Base-by-base conservation (phyloP, 1,140 invertebrate species). In the Charaxes varanes region DNA sequence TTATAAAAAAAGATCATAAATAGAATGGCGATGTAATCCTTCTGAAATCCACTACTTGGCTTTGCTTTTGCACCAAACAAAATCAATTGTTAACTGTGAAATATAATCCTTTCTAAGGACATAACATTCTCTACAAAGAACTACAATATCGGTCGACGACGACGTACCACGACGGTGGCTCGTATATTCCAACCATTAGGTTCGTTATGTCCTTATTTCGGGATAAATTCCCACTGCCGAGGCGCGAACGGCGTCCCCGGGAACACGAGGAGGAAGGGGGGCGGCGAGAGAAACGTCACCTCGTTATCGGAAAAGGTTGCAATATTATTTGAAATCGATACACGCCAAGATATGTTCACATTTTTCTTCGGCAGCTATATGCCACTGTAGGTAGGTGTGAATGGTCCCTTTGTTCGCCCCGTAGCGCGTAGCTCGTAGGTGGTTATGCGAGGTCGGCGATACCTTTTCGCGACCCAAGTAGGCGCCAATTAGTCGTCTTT, bases 241-340 rank as follows among this genome's bases (percentile, higher is more conserved):
- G 59, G 56, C 46, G 58, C 70, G 67, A 73, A 57, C 65, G 59
- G 56, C 42, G 38, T n/a, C n/a, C 55, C 53, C 62, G 63, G 61
- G 33, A 22, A 72, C 76, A 76, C 74, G 71, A 69, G 73, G n/a
- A n/a, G n/a, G n/a, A n/a, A n/a, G n/a, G n/a, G n/a, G n/a, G n/a
- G n/a, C n/a, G n/a, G n/a, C n/a, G n/a, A n/a, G n/a, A n/a, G 76
- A 78, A 74, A 74, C 67, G 69, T 76, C 78, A 79, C 73, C 74
- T 80, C 73, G 73, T 82, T 82, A 80, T 80, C 66, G 71, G 61
- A 72, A 78, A 82, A 80, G 67, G 78, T 74, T 82, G 71, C 76
- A 79, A 80, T 78, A 78, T 82, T 82, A 82, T 82, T 78, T 74
- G 78, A 82, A 82, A 82, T 80, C 78, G 78, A 82, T 82, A 80